Evolutionary conservation across 2,888 invertebrate genomes (phyloP).

Genomic region (Prenolepis imparis): DNA sequence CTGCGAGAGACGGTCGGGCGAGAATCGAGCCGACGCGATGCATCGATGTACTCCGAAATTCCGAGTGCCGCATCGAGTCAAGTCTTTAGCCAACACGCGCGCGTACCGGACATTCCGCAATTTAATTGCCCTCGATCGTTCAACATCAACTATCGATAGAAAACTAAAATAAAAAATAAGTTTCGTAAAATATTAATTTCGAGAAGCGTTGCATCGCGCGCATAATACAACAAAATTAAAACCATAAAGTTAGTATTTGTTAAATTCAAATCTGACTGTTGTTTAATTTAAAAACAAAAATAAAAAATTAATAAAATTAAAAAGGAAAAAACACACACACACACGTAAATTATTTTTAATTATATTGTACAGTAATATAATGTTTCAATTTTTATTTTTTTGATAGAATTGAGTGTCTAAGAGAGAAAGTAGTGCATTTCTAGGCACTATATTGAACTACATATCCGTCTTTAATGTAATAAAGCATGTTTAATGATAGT

Average conservation of each 20-base stretch:
- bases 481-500: constrained; percentile 21
- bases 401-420: not conserved
- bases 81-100: constrained; percentile 22
- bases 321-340: not conserved
- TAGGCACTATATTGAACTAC: not conserved
- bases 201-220: not conserved
- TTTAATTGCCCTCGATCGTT: constrained; percentile 22
- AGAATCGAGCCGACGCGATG: constrained; percentile 24
- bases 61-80: constrained; percentile 7
- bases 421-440: not conserved
- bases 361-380: not conserved
- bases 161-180: not conserved
- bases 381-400: not conserved
- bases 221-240: not conserved
- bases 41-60: constrained; percentile 34
- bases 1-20: not conserved
- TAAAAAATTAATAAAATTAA: not conserved
- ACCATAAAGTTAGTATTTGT: not conserved
- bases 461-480: not conserved
- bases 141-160: not conserved
- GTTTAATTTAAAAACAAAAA: not conserved
- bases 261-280: not conserved
- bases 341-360: not conserved
- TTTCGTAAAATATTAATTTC: not conserved
- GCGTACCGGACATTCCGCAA: constrained; percentile 25